A percentile compares a stretch with the other conserved stretches of the same genome.
Evolutionary conservation across 2,797 vertebrate genomes (phyloP).

Genomic region (Lepidocolaptes lacrymiger): DNA sequence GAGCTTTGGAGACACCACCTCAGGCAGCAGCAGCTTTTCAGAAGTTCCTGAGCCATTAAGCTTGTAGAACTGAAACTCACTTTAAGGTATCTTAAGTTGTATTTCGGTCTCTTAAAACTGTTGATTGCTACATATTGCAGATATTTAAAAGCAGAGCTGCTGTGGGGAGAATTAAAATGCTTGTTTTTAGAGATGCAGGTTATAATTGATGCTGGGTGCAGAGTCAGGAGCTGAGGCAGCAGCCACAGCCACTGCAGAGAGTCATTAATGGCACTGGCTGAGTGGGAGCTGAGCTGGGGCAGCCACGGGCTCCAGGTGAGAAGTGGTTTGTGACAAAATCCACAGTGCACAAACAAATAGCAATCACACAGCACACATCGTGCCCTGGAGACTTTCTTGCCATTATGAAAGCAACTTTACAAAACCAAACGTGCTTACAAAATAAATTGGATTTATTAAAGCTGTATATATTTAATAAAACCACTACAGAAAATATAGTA

Average conservation of each 20-base stretch:
- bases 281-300: background rate
- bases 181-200: background rate
- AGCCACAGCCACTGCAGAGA: background rate
- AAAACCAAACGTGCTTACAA: background rate
- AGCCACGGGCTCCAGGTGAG: background rate
- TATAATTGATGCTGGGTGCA: background rate
- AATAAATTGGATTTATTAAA: background rate
- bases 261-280: slow-evolving; percentile 38
- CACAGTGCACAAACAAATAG: background rate
- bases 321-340: slow-evolving; percentile 5
- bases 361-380: background rate
- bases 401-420: background rate
- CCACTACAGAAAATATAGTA: background rate
- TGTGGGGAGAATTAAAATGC: background rate
- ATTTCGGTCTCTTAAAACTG: background rate
- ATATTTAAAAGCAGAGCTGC: background rate
- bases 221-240: background rate
- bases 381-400: background rate
- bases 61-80: background rate
- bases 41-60: background rate
- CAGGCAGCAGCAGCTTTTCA: background rate
- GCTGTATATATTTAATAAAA: background rate
- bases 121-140: background rate
- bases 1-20: background rate
- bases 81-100: background rate